Percentiles rank a stretch among this genome's conserved stretches.
Evolutionary conservation across 2,797 vertebrate genomes (phyloP).

Genomic region (Babyrousa celebensis): DNA sequence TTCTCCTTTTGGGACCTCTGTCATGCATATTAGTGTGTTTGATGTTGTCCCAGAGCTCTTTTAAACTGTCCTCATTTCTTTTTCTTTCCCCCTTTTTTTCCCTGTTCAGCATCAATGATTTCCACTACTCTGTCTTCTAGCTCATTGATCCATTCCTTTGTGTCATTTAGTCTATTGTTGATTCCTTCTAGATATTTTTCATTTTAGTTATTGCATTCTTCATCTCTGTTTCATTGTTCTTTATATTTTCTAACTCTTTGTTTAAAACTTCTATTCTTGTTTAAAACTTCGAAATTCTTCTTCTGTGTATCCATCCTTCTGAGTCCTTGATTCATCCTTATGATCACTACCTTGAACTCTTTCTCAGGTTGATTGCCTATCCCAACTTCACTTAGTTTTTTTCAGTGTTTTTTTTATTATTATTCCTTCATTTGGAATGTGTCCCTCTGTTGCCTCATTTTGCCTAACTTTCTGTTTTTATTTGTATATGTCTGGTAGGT

Average conservation of each 20-base stretch:
- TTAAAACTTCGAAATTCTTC: background rate
- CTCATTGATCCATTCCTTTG: background rate
- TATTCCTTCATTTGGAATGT: background rate
- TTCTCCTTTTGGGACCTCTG: background rate
- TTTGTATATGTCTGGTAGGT: background rate
- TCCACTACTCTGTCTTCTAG: background rate
- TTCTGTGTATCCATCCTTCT: background rate
- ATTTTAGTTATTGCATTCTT: background rate
- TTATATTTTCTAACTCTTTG: background rate
- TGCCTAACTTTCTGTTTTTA: background rate
- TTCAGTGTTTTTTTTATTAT: background rate
- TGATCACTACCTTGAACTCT: background rate
- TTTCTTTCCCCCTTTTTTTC: background rate
- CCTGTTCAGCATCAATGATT: background rate
- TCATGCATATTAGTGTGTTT: background rate
- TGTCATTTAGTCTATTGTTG: background rate
- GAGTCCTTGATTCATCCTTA: background rate
- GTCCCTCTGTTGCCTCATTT: background rate
- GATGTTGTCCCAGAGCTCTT: background rate
- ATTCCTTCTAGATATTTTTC: background rate
- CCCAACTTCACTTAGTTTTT: background rate
- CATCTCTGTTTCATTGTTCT: background rate
- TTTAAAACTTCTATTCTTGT: background rate
- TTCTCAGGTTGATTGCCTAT: background rate
- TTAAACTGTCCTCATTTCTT: background rate